Evolutionary conservation across 2,797 vertebrate species (phyloP).

Genomic region (Sebastes hopkinsi): DNA sequence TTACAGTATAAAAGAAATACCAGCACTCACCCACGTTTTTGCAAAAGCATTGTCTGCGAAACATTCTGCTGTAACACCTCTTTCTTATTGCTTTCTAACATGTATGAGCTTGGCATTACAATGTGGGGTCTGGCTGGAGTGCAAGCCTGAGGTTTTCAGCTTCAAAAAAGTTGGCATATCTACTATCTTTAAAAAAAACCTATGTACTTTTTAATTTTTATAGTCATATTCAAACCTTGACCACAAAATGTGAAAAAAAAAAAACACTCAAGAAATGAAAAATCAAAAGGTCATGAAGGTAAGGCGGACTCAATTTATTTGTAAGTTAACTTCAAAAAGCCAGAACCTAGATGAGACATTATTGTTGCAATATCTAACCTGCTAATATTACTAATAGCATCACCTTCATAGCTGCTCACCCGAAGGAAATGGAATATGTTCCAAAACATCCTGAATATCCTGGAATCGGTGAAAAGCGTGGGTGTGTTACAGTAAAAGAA

Average conservation of each 20-base stretch:
- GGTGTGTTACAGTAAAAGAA: not conserved
- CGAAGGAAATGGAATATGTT: not conserved
- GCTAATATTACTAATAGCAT: not conserved
- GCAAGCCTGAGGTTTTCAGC: not conserved
- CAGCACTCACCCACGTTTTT: not conserved
- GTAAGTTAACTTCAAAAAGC: not conserved
- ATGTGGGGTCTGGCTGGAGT: not conserved
- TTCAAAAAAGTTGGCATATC: not conserved
- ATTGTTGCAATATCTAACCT: not conserved
- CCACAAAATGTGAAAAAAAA: not conserved
- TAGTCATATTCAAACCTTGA: not conserved
- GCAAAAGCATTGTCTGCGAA: not conserved
- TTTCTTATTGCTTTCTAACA: slow-evolving; percentile 6
- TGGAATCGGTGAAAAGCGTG: not conserved
- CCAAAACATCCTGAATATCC: not conserved
- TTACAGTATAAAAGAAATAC: not conserved
- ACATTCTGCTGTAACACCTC: not conserved
- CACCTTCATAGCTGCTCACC: not conserved
- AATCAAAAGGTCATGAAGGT: not conserved
- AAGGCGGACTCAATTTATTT: not conserved
- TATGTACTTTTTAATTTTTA: not conserved
- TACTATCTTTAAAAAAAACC: not conserved
- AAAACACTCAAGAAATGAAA: not conserved
- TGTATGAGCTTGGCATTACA: not conserved
- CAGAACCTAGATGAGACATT: not conserved